Conservation (phyloP, 2,888 invertebrate genomes). For the Pandemis heparana region DNA sequence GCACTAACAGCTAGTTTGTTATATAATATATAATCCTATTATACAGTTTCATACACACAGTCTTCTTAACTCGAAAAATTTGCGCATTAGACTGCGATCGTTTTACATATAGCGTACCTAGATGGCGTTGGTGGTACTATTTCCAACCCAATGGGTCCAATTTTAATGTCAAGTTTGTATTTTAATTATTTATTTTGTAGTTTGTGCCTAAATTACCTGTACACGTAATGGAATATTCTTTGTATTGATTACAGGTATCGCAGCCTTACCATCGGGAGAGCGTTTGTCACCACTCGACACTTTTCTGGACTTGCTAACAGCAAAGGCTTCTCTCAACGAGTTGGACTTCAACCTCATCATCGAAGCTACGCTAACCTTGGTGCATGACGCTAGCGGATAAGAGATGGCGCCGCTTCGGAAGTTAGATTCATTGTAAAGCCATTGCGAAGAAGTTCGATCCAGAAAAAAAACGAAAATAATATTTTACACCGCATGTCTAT, state of each 20-base stretch:
- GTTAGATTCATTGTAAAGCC: neutral
- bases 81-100: neutral
- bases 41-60: no score
- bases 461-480: no score
- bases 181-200: neutral
- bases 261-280: constrained; percentile 90
- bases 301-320: constrained; percentile 93
- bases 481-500: no score
- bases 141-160: neutral
- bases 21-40: no score
- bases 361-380: constrained; percentile 90
- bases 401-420: constrained; percentile 31
- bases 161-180: neutral
- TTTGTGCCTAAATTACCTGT: no score
- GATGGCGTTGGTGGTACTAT: neutral
- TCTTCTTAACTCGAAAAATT: no score
- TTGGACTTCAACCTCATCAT: constrained; percentile 94
- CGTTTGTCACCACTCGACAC: constrained; percentile 92
- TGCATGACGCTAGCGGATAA: constrained; percentile 63
- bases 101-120: neutral
- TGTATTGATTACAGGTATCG: constrained; percentile 82
- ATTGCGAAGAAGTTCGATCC: no score
- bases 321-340: constrained; percentile 94
- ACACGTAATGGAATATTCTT: neutral
- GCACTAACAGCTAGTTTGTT: no score